Conservation (phyloP, 2,888 invertebrate species). For the Epistrophella euchroma region DNA sequence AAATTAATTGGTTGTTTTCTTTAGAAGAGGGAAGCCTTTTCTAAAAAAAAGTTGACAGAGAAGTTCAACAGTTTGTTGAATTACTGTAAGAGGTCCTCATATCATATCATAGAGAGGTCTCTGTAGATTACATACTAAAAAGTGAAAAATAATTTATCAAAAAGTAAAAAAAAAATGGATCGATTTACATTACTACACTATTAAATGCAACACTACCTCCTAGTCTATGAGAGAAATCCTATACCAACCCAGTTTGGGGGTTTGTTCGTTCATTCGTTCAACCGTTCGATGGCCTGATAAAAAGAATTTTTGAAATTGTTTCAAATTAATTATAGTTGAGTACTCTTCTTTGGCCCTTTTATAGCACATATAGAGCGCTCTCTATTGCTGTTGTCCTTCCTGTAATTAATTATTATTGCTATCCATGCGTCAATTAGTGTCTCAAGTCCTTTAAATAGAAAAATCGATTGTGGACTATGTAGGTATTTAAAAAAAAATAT, state of each 20-base stretch:
- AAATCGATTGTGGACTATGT: constrained; percentile 19
- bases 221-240: not conserved
- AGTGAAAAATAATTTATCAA: too few relatives aligned
- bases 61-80: too few relatives aligned
- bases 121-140: too few relatives aligned
- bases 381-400: constrained; percentile 4
- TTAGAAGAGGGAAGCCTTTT: too few relatives aligned
- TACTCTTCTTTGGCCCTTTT: constrained; percentile 27
- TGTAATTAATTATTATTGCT: constrained; percentile 51
- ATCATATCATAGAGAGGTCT: too few relatives aligned
- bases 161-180: too few relatives aligned
- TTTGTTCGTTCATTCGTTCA: constrained; percentile 31
- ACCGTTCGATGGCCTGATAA: constrained; percentile 48
- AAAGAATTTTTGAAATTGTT: constrained; percentile 55
- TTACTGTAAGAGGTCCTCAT: too few relatives aligned
- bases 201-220: not conserved
- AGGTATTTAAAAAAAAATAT: not conserved
- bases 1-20: too few relatives aligned
- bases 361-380: not conserved
- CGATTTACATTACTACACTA: too few relatives aligned
- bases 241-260: not conserved
- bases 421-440: constrained; percentile 60
- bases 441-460: constrained; percentile 42
- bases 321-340: constrained; percentile 66
- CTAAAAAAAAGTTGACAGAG: too few relatives aligned